Evolutionary conservation across 2,797 vertebrate genomes (phyloP), one percentile per base, ranked within the genome.

Genomic region (Anguilla marmorata): DNA sequence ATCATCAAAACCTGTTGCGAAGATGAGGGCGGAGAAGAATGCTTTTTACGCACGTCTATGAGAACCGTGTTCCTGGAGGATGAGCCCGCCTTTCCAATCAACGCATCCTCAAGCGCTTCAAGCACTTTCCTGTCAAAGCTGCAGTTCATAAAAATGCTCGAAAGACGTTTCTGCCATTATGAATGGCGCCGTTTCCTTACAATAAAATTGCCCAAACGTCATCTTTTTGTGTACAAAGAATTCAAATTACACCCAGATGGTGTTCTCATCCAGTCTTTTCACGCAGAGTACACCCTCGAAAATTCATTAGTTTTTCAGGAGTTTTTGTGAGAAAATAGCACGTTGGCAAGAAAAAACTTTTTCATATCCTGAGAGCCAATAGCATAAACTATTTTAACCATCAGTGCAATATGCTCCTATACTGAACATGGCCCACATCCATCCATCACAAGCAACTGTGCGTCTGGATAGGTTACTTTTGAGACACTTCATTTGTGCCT

Each of bases 61-160:
- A 88, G 88, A 82, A 50, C 79, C 87, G 72, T 88, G 90, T 91
- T 90, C 90, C 92, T 94, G 92, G 90, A 94, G 92, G 93, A 91
- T 90, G 89, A 87, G 91, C 88, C 90, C 76, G 88, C 89, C 91
- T 87, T 91, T 93, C 33, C 94, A 94, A 94, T 96, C 94, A 94
- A 91, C 86, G 72, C 24, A 85, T 76, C 83, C 33, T 93, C 94
- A 95, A 95, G 95, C 93, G 93, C 92, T 93, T 93, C 93, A 94
- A 94, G 92, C 93, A 91, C 93, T 93, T 92, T 92, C 85, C 90
- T 89, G 90, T 89, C 92, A 89, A 93, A 93, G 92, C 93, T 92
- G 89, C 90, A 89, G 92, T 90, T 91, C 91, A 93, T 90, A 90
- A 72, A 24, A 87, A n/a, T 2, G 12, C 89, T 85, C 79, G 88